Evolutionary conservation across 2,113 vertebrate genomes (phyloP).

Genomic region (Fukomys damarensis): DNA sequence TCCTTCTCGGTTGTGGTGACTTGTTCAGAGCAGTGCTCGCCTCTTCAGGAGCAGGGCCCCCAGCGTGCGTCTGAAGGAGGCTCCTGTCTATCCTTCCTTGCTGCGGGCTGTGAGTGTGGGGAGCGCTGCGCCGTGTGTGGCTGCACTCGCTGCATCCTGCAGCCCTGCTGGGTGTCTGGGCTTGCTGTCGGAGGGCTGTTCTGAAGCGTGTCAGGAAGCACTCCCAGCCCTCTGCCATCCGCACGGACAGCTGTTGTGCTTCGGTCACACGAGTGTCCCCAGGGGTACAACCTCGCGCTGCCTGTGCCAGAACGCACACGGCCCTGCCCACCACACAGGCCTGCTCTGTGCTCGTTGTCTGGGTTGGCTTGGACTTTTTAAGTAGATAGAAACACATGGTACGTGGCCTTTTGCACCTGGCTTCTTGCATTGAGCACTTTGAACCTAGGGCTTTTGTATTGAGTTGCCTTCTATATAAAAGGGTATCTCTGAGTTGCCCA

Average conservation of each 20-base stretch:
- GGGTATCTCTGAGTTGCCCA: not conserved
- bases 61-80: not conserved
- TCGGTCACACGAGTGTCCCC: not conserved
- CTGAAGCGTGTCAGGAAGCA: not conserved
- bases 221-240: not conserved
- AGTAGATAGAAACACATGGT: fast-evolving
- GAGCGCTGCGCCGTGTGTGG: not conserved
- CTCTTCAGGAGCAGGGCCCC: not conserved
- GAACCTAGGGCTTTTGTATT: not conserved
- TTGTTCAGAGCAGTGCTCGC: not conserved
- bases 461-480: not conserved
- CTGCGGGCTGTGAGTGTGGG: not conserved
- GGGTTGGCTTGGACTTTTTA: not conserved
- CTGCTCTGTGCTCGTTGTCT: not conserved
- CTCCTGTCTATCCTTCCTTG: not conserved
- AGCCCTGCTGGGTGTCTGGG: not conserved
- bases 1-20: fast-evolving
- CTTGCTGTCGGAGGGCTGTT: not conserved
- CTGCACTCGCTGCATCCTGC: not conserved
- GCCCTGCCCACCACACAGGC: fast-evolving
- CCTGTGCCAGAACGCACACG: not conserved
- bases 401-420: not conserved
- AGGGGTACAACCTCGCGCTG: not conserved
- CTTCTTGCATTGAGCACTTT: not conserved
- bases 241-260: not conserved